Evolutionary conservation across 2,888 invertebrate genomes (phyloP).

Genomic region (Drosophila infuscata): DNA sequence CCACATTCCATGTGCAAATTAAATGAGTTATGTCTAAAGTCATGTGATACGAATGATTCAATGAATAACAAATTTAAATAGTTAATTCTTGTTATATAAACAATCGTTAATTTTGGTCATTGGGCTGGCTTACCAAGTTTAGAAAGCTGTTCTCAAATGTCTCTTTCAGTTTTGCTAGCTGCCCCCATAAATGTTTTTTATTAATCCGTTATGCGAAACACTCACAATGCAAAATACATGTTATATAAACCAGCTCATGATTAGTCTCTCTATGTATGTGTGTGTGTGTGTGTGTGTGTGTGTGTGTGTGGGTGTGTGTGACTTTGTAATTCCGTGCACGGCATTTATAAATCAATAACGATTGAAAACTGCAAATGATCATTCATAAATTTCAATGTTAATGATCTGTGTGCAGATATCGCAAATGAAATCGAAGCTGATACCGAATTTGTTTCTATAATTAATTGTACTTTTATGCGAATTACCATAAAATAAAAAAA

Average conservation of each 20-base stretch:
- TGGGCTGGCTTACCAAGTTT: background rate
- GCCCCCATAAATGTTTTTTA: slow-evolving; percentile 30
- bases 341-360: slow-evolving; percentile 39
- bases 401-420: slow-evolving; percentile 49
- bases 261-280: background rate
- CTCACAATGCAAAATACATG: slow-evolving; percentile 52
- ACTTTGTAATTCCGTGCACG: slow-evolving; percentile 53
- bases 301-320: slow-evolving; percentile 24
- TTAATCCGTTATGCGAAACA: slow-evolving; percentile 38
- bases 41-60: background rate
- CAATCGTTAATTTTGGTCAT: slow-evolving; percentile 2
- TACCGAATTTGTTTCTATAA: slow-evolving; percentile 53
- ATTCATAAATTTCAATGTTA: slow-evolving; percentile 72
- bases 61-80: background rate
- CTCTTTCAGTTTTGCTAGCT: slow-evolving; percentile 11
- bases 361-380: slow-evolving; percentile 49
- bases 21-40: slow-evolving; percentile 4
- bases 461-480: slow-evolving; percentile 66
- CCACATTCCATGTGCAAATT: slow-evolving; percentile 6
- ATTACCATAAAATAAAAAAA: background rate
- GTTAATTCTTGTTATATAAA: slow-evolving; percentile 4
- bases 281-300: slow-evolving; percentile 5
- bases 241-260: slow-evolving; percentile 55
- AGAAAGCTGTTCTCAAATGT: slow-evolving; percentile 20
- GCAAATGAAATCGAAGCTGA: slow-evolving; percentile 34